A percentile compares a stretch with the other conserved stretches of the same genome.
Evolutionary conservation across 2,888 invertebrate genomes (phyloP).

Genomic region (Cephus sareptanus): DNA sequence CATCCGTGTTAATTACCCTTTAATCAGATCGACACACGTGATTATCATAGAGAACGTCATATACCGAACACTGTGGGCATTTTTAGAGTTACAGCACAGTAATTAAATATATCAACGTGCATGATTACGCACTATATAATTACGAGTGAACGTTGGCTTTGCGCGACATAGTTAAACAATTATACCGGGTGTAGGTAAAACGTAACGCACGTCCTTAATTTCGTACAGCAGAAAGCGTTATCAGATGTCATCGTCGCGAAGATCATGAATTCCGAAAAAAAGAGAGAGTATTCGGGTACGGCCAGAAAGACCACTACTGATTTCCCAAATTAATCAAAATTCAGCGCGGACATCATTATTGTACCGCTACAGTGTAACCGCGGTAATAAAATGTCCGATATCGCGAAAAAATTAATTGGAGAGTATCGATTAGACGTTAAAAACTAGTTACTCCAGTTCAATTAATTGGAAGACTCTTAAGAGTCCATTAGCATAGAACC

Average conservation of each 20-base stretch:
- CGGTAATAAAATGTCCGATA: background rate
- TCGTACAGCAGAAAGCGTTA: background rate
- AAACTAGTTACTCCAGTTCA: background rate
- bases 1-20: background rate
- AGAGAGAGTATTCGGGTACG: no score
- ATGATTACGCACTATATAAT: background rate
- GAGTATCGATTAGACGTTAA: background rate
- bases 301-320: no score
- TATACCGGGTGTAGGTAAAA: background rate
- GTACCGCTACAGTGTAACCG: background rate
- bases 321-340: background rate
- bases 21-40: background rate
- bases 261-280: background rate
- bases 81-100: background rate
- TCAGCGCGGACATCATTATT: background rate
- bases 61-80: background rate
- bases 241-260: background rate
- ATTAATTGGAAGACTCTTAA: background rate
- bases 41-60: background rate
- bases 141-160: background rate
- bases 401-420: background rate
- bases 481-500: background rate
- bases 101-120: background rate
- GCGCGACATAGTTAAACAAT: background rate
- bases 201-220: background rate